A percentile compares a stretch with the other conserved stretches of the same genome.
These are phyloP conservation scores for Listronotus bonariensis DNA, from an alignment of 1,140 invertebrate genomes.

Conservation along the genomic window DNA sequence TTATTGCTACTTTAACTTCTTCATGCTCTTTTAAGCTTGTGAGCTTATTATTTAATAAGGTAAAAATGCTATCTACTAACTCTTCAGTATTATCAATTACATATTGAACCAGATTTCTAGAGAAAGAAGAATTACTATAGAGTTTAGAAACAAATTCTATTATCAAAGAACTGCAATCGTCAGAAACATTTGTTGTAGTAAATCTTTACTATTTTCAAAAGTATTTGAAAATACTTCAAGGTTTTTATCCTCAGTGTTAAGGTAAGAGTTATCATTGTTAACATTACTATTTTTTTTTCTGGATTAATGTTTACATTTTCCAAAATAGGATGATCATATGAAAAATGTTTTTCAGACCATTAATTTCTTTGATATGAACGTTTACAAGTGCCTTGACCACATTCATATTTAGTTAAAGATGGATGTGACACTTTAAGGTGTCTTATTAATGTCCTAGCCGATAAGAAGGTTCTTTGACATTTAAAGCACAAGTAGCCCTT, in stretches of 20 bases:
- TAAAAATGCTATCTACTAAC: neutral
- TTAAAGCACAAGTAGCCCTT: no score
- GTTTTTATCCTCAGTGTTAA: no score
- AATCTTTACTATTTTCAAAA: no score
- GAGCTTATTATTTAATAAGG: neutral
- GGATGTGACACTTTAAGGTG: constrained; percentile 4
- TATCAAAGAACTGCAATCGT: neutral
- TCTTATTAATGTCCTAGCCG: neutral
- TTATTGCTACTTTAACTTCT: neutral
- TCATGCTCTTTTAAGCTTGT: neutral
- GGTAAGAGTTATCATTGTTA: no score
- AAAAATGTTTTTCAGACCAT: constrained; percentile 8
- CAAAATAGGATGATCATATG: neutral
- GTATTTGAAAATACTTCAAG: no score
- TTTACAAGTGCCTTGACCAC: neutral
- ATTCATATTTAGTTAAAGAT: neutral
- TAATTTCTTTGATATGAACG: constrained; percentile 7
- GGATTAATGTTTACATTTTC: neutral
- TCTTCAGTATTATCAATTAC: neutral
- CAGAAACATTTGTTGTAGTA: neutral
- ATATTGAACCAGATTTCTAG: neutral
- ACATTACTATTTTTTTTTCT: no score
- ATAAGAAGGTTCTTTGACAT: neutral
- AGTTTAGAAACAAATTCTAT: neutral
- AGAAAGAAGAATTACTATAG: neutral